Conservation (phyloP, 2,113 vertebrate species). For the Progne subis region DNA sequence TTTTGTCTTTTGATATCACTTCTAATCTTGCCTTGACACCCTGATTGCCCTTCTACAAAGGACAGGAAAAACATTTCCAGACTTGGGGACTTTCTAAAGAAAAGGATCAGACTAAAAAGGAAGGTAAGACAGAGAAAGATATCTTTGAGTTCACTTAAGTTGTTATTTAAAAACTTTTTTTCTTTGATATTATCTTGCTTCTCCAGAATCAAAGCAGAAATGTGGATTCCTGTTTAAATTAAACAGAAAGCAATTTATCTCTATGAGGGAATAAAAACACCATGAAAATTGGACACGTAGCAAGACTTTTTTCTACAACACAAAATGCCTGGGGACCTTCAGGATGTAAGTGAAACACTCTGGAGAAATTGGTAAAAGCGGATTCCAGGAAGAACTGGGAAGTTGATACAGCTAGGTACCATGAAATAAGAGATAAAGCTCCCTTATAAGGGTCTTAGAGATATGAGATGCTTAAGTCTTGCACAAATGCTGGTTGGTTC, state of each 20-base stretch:
- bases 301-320: constrained; percentile 39
- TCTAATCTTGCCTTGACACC: not conserved
- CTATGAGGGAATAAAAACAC: constrained; percentile 62
- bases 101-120: not conserved
- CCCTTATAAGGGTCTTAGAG: not conserved
- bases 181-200: not conserved
- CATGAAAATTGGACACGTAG: not conserved
- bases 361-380: constrained; percentile 63
- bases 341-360: constrained; percentile 47
- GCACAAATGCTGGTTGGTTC: not conserved
- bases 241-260: constrained; percentile 65
- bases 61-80: not conserved
- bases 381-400: constrained; percentile 49
- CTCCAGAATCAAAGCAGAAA: not conserved
- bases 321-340: constrained; percentile 6
- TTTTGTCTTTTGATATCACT: not conserved
- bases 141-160: not conserved
- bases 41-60: not conserved
- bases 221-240: constrained; percentile 60
- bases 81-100: not conserved
- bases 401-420: not conserved
- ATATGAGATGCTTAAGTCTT: not conserved
- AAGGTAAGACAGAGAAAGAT: not conserved
- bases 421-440: not conserved
- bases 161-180: constrained; percentile 9